Percentiles rank a stretch among this genome's conserved stretches.
phyloP scores from a whole-genome alignment of 2,888 invertebrate species.

The Phasia obesa region DNA sequence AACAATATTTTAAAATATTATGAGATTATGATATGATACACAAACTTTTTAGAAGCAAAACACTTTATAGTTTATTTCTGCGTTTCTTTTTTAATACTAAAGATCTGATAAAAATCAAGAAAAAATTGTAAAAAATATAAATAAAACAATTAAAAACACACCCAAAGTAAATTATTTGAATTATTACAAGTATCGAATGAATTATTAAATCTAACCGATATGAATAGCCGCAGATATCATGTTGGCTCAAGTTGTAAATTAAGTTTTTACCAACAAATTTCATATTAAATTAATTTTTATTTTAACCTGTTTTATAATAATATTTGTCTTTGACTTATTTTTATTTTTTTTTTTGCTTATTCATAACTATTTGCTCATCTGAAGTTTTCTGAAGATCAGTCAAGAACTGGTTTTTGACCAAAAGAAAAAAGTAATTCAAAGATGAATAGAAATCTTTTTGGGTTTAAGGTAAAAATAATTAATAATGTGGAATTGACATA shows the following conservation, averaged over 20 bases:
- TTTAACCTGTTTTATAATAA: conserved; percentile 51
- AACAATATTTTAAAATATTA: too few species aligned
- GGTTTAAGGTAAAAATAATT: conserved; percentile 41
- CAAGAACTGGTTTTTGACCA: conserved; percentile 42
- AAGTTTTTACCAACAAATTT: conserved; percentile 18
- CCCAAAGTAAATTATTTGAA: conserved; percentile 34
- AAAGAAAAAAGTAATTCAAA: not conserved
- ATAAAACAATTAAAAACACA: conserved; percentile 36
- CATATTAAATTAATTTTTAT: conserved; percentile 40
- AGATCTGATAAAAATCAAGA: not conserved
- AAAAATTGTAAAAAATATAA: conserved; percentile 5
- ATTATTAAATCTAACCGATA: conserved; percentile 32
- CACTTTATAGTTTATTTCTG: too few species aligned
- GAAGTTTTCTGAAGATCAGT: conserved; percentile 43
- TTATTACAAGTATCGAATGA: conserved; percentile 25
- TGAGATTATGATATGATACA: too few species aligned
- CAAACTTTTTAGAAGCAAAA: too few species aligned
- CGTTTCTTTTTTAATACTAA: too few species aligned
- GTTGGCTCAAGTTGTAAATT: not conserved
- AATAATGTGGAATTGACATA: conserved; percentile 33
- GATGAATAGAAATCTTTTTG: conserved; percentile 10
- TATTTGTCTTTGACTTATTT: not conserved
- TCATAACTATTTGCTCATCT: not conserved
- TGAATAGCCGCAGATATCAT: not conserved
- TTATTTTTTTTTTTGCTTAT: not conserved